Evolutionary conservation across 2,888 invertebrate genomes (phyloP).

Genomic region (Calameuta pallipes): DNA sequence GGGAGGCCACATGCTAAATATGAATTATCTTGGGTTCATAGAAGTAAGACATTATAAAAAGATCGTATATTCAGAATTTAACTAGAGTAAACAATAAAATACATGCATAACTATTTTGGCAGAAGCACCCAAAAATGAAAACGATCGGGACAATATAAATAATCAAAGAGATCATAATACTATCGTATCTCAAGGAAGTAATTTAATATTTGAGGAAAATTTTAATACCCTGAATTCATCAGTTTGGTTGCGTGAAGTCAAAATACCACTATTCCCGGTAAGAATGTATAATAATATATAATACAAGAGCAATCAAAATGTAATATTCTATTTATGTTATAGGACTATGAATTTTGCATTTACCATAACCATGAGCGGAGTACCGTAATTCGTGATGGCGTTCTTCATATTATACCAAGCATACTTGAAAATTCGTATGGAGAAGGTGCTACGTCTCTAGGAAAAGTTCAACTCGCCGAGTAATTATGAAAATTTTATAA

Average conservation of each 20-base stretch:
- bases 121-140: slow-evolving; percentile 7
- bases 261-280: slow-evolving; percentile 51
- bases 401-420: slow-evolving; percentile 46
- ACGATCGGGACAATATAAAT: not conserved
- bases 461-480: slow-evolving; percentile 47
- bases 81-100: not conserved
- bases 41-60: not conserved
- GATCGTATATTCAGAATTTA: not conserved
- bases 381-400: slow-evolving; percentile 39
- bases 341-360: slow-evolving; percentile 62
- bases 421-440: slow-evolving; percentile 53
- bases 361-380: slow-evolving; percentile 49
- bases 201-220: slow-evolving; percentile 73
- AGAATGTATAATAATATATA: slow-evolving; percentile 19
- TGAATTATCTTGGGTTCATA: not conserved
- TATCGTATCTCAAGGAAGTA: slow-evolving; percentile 66
- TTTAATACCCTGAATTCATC: slow-evolving; percentile 65
- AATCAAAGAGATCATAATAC: not conserved
- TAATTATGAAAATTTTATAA: slow-evolving; percentile 29
- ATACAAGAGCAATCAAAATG: not conserved
- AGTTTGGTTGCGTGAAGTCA: slow-evolving; percentile 48
- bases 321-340: slow-evolving; percentile 14
- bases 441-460: slow-evolving; percentile 42
- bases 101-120: slow-evolving; percentile 8
- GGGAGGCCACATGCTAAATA: not conserved